Evolutionary conservation across 1,140 invertebrate genomes (phyloP), one percentile per base, ranked within the genome.

Genomic region (Drosophila truncata): DNA sequence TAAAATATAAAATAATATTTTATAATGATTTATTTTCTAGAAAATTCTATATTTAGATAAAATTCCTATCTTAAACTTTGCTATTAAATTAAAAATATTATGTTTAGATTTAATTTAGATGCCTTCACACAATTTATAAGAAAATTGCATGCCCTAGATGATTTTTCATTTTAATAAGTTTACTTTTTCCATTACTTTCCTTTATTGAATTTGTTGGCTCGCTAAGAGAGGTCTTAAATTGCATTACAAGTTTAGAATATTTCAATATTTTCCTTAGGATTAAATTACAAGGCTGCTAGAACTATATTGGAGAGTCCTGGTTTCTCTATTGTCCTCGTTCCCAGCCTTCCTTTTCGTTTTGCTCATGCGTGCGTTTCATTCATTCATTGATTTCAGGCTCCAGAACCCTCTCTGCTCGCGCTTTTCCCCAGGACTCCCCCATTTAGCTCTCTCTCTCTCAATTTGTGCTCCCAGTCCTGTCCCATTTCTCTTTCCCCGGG

Each of bases 341-440:
- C 31, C 23, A 60, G 35, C 16, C 37, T 1, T 14, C 42, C 46
- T 20, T 58, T 23, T 64, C 55, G 10, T 59, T 66, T 52, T 52
- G 55, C 75, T 67, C 80, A 60, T 55, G 59, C 59, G 69, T 64
- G 54, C 16, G 70, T 69, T 60, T 29, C 39, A 42, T 79, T 85
- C 82, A 85, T 85, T 85, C 82, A 85, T 85, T 86, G 82, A 85
- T 86, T 85, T 70, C 37, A 55, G 31, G 39, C n/a, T 60, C 27
- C 33, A 55, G 31, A 33, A 72, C 23, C 41, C 55, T 35, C 52
- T 55, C 42, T 57, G 52, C 25, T 58, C 8, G 20, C 4, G 18
- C 29, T 33, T 29, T 42, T 44, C 23, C 25, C 66, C 57, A 44
- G 37, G n/a, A 59, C 73, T 75, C 42, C 60, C 18, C 44, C 31